A percentile compares a stretch with the other conserved stretches of the same genome.
Conservation (phyloP, 2,888 invertebrate genomes). For the Polymixis flavicincta region DNA sequence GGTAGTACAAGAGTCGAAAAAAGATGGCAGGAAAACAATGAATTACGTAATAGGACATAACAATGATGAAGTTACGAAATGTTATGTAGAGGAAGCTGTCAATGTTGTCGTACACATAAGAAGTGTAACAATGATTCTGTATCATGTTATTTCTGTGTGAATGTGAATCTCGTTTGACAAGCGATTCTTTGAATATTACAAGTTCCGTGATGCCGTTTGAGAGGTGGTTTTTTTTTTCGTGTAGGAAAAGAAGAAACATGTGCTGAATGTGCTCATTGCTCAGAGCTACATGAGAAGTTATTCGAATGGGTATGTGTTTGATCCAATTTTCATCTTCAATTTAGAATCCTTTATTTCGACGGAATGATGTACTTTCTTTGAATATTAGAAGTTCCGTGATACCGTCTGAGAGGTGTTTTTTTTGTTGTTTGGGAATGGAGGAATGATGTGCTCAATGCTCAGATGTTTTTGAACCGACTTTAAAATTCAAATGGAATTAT, state of each 20-base stretch:
- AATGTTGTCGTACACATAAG: slow-evolving; percentile 58
- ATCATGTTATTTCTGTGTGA: slow-evolving; percentile 46
- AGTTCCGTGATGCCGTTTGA: slow-evolving; percentile 43
- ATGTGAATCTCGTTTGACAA: slow-evolving; percentile 55
- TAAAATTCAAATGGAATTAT: too few species aligned
- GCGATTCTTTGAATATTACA: slow-evolving; percentile 40
- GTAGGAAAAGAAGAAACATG: background rate
- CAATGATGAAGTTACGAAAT: slow-evolving; percentile 61
- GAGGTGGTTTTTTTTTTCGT: too few species aligned
- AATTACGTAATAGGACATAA: slow-evolving; percentile 61
- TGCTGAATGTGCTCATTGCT: background rate
- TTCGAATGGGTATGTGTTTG: background rate
- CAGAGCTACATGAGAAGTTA: background rate
- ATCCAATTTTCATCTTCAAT: background rate
- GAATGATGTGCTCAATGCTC: too few species aligned
- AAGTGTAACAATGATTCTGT: slow-evolving; percentile 62
- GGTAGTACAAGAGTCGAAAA: slow-evolving; percentile 20
- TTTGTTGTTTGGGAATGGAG: too few species aligned
- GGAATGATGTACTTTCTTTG: background rate
- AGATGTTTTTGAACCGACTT: too few species aligned
- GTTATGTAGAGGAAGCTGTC: slow-evolving; percentile 55
- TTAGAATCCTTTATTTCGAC: background rate
- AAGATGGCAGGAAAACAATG: slow-evolving; percentile 57
- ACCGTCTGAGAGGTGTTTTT: too few species aligned
- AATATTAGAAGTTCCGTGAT: too few species aligned